Conservation (phyloP, 2,797 vertebrate genomes). For the Ataeniobius toweri region DNA sequence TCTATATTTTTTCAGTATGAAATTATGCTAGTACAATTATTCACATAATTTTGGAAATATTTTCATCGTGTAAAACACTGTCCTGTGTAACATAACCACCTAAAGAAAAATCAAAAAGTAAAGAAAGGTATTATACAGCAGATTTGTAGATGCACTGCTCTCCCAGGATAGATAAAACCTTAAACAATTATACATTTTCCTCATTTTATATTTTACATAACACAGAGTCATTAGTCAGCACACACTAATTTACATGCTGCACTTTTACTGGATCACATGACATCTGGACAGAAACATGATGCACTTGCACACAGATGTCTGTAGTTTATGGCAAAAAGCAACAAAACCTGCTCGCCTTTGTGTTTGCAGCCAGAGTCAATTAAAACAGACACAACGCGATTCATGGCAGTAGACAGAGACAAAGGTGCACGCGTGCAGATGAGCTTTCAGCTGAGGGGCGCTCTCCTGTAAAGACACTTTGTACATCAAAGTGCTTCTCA, state of each 20-base stretch:
- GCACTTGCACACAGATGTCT: slow-evolving; percentile 15
- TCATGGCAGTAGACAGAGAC: slow-evolving; percentile 14
- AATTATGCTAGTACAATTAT: no score
- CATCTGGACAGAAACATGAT: slow-evolving; percentile 25
- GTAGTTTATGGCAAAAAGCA: neutral
- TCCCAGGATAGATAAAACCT: neutral
- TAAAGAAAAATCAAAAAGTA: neutral
- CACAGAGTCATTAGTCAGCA: slow-evolving; percentile 14
- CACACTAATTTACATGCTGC: slow-evolving; percentile 9
- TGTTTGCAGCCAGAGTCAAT: neutral
- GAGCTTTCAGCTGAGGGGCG: slow-evolving; percentile 10
- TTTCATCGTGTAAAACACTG: no score
- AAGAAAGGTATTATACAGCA: neutral
- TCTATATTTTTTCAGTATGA: no score
- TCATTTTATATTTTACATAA: neutral
- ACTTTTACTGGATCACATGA: slow-evolving; percentile 15
- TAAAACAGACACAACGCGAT: neutral
- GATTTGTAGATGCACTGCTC: neutral
- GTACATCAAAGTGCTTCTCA: slow-evolving; percentile 41
- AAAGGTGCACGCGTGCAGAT: neutral
- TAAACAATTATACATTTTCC: neutral
- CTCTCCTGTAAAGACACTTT: slow-evolving; percentile 26
- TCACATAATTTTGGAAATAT: no score
- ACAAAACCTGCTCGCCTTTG: slow-evolving; percentile 6
- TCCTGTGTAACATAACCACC: neutral